Percentiles rank a stretch among this genome's conserved stretches.
Conservation (phyloP, 2,113 vertebrate genomes). For the Zapus hudsonius region DNA sequence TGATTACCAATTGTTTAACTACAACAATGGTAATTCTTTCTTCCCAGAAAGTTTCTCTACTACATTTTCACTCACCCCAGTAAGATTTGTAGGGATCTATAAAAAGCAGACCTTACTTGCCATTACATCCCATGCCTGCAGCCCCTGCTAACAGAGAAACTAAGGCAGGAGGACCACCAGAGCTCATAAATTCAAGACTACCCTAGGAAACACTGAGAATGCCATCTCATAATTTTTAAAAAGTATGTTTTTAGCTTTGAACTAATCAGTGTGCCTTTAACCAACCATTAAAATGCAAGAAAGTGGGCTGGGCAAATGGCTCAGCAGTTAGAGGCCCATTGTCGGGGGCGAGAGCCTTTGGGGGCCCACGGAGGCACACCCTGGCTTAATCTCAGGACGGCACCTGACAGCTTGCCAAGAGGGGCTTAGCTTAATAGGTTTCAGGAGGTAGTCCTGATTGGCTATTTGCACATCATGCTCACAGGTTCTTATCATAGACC, state of each 20-base stretch:
- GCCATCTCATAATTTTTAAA: too few species aligned
- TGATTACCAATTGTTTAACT: constrained; percentile 21
- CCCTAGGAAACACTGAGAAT: background rate
- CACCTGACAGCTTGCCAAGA: too few species aligned
- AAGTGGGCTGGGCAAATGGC: too few species aligned
- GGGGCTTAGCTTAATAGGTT: too few species aligned
- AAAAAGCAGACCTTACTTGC: background rate
- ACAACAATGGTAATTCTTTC: background rate
- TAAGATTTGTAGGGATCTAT: background rate
- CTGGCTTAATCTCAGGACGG: too few species aligned
- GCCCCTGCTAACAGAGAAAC: background rate
- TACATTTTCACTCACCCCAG: background rate
- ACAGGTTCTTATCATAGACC: too few species aligned
- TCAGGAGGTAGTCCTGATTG: too few species aligned
- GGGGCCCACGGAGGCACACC: too few species aligned
- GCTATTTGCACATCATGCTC: too few species aligned
- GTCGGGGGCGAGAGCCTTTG: too few species aligned
- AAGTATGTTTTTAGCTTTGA: constrained; percentile 7
- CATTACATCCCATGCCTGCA: background rate
- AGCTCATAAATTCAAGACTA: background rate
- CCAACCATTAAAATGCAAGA: background rate
- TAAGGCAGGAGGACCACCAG: background rate
- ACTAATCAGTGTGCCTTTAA: background rate
- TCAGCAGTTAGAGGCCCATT: too few species aligned
- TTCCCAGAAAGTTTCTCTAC: constrained; percentile 30